These are phyloP conservation scores for Myripristis jacobus DNA, from an alignment of 2,797 vertebrate species.

Conservation along the genomic window DNA sequence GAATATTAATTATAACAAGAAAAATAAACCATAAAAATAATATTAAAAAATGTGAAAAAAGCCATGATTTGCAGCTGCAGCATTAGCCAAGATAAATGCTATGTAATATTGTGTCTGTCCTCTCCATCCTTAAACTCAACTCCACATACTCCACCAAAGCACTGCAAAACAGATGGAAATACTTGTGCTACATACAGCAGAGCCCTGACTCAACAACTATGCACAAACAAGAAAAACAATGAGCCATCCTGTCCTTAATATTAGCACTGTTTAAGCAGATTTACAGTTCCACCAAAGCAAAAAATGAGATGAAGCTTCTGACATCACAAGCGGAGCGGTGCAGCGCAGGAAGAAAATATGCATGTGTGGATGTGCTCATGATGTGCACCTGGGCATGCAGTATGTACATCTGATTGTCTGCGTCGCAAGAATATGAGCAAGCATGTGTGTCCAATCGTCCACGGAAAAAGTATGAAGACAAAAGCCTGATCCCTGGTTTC, in stretches of 20 bases:
- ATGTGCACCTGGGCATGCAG: neutral
- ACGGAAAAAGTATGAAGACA: constrained; percentile 34
- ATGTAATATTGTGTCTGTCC: neutral
- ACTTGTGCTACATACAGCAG: neutral
- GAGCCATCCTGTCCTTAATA: too few relatives aligned
- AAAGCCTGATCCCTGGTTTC: constrained; percentile 47
- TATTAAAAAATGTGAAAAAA: too few relatives aligned
- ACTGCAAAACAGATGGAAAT: neutral
- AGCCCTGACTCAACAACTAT: neutral
- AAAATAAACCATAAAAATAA: too few relatives aligned
- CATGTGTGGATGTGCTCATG: too few relatives aligned
- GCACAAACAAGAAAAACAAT: neutral
- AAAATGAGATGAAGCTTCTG: constrained; percentile 1
- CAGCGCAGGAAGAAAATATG: neutral
- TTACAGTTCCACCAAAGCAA: constrained; percentile 1
- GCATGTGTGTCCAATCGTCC: constrained; percentile 18
- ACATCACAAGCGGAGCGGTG: constrained; percentile 1
- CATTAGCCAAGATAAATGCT: too few relatives aligned
- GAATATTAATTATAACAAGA: too few relatives aligned
- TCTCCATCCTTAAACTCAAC: neutral
- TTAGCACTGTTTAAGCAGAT: neutral
- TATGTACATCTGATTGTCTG: neutral
- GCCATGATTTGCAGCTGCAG: too few relatives aligned
- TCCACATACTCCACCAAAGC: neutral
- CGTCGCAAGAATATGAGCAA: neutral